phyloP scores from a whole-genome alignment of 2,113 vertebrate genomes.

The Phaethon lepturus region DNA sequence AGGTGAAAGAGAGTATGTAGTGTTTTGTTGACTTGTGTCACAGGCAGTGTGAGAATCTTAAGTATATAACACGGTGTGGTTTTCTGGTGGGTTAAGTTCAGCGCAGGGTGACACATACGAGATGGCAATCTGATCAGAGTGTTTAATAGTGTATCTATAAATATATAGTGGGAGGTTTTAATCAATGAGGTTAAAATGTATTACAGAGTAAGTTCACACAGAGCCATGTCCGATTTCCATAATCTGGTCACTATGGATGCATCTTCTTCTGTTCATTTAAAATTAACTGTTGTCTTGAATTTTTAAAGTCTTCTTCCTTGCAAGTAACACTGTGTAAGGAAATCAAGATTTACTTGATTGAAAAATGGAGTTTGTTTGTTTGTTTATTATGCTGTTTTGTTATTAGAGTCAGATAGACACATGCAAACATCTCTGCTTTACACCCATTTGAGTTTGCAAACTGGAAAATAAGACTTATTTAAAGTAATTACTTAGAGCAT shows the following conservation, averaged over 20 bases:
- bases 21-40: not conserved
- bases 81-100: not conserved
- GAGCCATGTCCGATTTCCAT: accelerated
- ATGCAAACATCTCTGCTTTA: not conserved
- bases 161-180: not conserved
- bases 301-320: not conserved
- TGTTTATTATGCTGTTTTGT: not conserved
- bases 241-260: accelerated
- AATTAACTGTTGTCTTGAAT: not conserved
- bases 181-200: not conserved
- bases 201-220: accelerated
- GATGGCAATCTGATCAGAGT: not conserved
- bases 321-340: not conserved
- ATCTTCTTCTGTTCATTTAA: not conserved
- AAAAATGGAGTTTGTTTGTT: not conserved
- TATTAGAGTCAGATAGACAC: not conserved
- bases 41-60: not conserved
- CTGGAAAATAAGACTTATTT: not conserved
- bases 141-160: not conserved
- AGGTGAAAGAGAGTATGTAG: not conserved
- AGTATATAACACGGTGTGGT: not conserved
- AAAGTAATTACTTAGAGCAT: not conserved
- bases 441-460: not conserved
- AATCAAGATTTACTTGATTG: not conserved
- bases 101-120: accelerated